phyloP scores from a whole-genome alignment of 2,888 invertebrate species.

The Drosophila trichaetosa region DNA sequence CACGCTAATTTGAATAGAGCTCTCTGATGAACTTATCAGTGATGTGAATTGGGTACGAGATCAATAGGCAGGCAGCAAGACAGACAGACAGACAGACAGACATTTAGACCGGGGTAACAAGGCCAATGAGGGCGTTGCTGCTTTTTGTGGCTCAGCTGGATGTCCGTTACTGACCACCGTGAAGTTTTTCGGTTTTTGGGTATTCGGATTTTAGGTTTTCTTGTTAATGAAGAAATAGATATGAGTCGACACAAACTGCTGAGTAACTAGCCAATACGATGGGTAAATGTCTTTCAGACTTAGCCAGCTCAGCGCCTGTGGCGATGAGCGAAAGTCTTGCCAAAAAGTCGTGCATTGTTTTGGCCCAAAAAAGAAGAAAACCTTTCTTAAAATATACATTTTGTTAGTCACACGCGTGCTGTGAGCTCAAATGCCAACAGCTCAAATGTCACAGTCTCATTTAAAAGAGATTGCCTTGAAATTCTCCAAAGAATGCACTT shows the following conservation, averaged over 20 bases:
- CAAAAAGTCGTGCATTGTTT: slow-evolving; percentile 72
- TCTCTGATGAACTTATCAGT: slow-evolving; percentile 69
- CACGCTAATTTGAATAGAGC: slow-evolving; percentile 68
- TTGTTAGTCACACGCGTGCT: slow-evolving; percentile 47
- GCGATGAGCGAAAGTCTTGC: slow-evolving; percentile 71
- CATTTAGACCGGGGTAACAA: slow-evolving; percentile 44
- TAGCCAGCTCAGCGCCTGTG: slow-evolving; percentile 64
- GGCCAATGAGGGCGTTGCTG: slow-evolving; percentile 72
- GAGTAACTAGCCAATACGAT: slow-evolving; percentile 47
- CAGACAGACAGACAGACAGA: not conserved
- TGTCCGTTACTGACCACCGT: slow-evolving; percentile 68
- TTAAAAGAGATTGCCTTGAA: slow-evolving; percentile 42
- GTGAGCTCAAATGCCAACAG: slow-evolving; percentile 24
- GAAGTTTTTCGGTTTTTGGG: slow-evolving; percentile 46
- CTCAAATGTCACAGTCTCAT: slow-evolving; percentile 11
- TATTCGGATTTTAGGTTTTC: slow-evolving; percentile 41
- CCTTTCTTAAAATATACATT: slow-evolving; percentile 13
- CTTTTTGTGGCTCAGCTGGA: slow-evolving; percentile 69
- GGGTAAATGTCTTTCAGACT: slow-evolving; percentile 39
- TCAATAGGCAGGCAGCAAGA: not conserved
- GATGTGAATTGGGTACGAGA: slow-evolving; percentile 12
- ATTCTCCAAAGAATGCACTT: slow-evolving; percentile 9
- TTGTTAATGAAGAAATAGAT: slow-evolving; percentile 78
- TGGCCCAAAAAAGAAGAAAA: slow-evolving; percentile 17
- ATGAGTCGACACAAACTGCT: slow-evolving; percentile 48